Evolutionary conservation across 2,113 vertebrate species (phyloP).

Genomic region (Craseonycteris thonglongyai): DNA sequence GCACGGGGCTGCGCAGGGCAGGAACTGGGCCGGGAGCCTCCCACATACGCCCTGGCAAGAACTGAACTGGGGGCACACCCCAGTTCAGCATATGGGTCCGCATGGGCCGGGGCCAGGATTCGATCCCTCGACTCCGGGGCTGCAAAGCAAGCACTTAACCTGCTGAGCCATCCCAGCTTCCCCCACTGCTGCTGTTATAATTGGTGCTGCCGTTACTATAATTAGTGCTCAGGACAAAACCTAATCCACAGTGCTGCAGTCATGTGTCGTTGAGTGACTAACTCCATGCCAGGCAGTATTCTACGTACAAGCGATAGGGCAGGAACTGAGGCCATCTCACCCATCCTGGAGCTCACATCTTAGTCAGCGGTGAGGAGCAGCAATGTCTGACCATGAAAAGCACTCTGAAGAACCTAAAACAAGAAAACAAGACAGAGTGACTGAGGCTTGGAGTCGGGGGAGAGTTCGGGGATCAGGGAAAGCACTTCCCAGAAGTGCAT

Average conservation of each 20-base stretch:
- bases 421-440: not conserved
- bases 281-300: not conserved
- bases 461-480: too few species aligned
- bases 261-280: fast-evolving
- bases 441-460: not conserved
- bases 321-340: not conserved
- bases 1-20: too few species aligned
- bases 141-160: too few species aligned
- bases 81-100: too few species aligned
- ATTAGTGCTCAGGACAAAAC: not conserved
- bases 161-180: too few species aligned
- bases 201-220: not conserved
- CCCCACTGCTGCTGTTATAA: too few species aligned
- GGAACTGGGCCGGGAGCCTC: too few species aligned
- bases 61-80: too few species aligned
- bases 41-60: too few species aligned
- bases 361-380: not conserved
- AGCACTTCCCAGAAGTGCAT: not conserved
- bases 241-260: fast-evolving
- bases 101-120: too few species aligned
- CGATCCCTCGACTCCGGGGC: too few species aligned
- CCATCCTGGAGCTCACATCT: not conserved
- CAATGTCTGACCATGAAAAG: not conserved
- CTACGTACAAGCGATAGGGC: fast-evolving
- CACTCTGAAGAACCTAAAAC: not conserved